Conservation (phyloP, 2,113 vertebrate species). For the Notarius quadriscutis region DNA sequence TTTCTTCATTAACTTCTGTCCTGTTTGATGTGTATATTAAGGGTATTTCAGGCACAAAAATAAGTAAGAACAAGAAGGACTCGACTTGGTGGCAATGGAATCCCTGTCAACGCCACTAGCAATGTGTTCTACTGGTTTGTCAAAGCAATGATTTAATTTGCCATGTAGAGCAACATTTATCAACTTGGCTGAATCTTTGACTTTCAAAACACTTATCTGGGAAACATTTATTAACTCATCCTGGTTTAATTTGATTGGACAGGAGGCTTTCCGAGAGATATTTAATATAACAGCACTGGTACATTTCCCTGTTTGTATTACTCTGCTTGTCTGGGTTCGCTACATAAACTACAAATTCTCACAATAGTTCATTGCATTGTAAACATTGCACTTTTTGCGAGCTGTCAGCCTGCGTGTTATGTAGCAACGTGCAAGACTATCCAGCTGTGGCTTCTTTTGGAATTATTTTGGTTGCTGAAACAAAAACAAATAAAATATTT, state of each 20-base stretch:
- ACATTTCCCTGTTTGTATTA: not conserved
- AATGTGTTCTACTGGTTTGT: too few relatives aligned
- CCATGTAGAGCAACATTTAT: too few relatives aligned
- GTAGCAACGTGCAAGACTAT: not conserved
- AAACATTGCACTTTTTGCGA: not conserved
- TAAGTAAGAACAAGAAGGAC: not conserved
- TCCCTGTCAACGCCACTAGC: too few relatives aligned
- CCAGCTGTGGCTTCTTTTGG: not conserved
- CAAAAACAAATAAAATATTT: not conserved
- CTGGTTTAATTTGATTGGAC: not conserved
- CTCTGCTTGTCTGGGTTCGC: not conserved
- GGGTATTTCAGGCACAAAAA: too few relatives aligned
- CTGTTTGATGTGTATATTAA: too few relatives aligned
- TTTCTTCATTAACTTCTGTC: not conserved
- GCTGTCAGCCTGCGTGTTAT: too few relatives aligned
- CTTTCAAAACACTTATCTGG: too few relatives aligned
- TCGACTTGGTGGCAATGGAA: not conserved
- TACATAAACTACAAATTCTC: not conserved
- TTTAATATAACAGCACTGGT: not conserved
- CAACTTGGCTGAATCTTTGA: too few relatives aligned
- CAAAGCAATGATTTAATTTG: too few relatives aligned
- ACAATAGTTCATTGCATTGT: not conserved
- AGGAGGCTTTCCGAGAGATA: not conserved
- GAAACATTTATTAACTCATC: not conserved
- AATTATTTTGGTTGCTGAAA: not conserved